Evolutionary conservation across 1,140 invertebrate genomes (phyloP), one percentile per base, ranked within the genome.

Genomic region (Hyphantria cunea): DNA sequence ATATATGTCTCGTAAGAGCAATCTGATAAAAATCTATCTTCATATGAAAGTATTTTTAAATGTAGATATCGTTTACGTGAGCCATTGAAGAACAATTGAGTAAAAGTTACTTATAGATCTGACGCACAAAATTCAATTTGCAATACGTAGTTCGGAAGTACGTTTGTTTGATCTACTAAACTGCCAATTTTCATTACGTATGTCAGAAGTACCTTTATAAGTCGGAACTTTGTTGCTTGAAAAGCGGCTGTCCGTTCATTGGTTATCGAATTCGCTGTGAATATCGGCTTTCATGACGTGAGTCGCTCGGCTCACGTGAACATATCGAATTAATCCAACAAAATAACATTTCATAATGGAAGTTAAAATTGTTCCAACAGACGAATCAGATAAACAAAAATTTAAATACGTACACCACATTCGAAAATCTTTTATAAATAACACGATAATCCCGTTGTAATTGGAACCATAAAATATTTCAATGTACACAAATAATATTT

Each of bases 171-270:
- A 84, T 76, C 79, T 80, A 81, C 72, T 82, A 79, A 74, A 70
- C 84, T 89, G 86, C 78, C 86, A 86, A 87, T 89, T 86, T 86
- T 89, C 84, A 89, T 89, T 89, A 87, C 62, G 68, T 56, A 9
- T 66, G 80, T 78, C 80, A 70, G 74, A 80, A 75, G 77, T 70
- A 70, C 66, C 56, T 47, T 49, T 76, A 76, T 76, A 82, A 82
- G 74, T 78, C 72, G 70, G 64, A 81, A 86, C 68, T 84, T 82
- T 77, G 77, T 72, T 67, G 60, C 62, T 42, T 33, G 68, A 66
- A 44, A 59, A 51, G 50, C 52, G 55, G 44, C 73, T 73, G 75
- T 68, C 78, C 72, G 70, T 76, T 77, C 74, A 74, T 80, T 66
- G 10, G 76, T 80, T 84, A 84, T 78, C 49, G 72, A 69, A 86